Evolutionary conservation across 2,888 invertebrate species (phyloP).

Genomic region (Liodrosophila aerea): DNA sequence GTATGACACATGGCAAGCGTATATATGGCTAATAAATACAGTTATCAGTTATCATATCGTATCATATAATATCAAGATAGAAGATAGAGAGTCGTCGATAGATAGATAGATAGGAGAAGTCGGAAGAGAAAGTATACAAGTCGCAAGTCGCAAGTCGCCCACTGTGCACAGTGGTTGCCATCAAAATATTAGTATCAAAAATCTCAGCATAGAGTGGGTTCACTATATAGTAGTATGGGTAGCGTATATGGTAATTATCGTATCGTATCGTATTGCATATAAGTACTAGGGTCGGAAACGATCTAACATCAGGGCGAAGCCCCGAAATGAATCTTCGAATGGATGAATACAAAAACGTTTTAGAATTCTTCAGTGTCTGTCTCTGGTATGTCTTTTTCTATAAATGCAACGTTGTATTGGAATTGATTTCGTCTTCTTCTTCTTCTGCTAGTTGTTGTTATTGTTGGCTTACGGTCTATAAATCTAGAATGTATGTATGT

Average conservation of each 20-base stretch:
- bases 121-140: too few relatives aligned
- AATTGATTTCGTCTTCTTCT: constrained; percentile 22
- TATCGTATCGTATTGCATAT: constrained; percentile 27
- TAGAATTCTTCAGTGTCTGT: constrained; percentile 5
- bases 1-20: constrained; percentile 15
- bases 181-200: constrained; percentile 11
- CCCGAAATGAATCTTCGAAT: constrained; percentile 11
- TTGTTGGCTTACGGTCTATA: constrained; percentile 9
- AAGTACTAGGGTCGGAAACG: constrained; percentile 45
- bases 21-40: constrained; percentile 69
- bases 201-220: too few relatives aligned
- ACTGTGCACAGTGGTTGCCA: too few relatives aligned
- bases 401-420: constrained; percentile 44
- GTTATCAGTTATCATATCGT: constrained; percentile 25
- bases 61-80: too few relatives aligned
- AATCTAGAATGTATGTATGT: constrained; percentile 14
- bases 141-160: too few relatives aligned
- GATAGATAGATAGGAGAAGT: too few relatives aligned
- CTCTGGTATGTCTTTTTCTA: constrained; percentile 1
- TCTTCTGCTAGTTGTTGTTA: constrained; percentile 11
- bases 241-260: constrained; percentile 15
- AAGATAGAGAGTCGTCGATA: constrained; percentile 6
- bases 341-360: constrained; percentile 10
- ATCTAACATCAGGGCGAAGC: constrained; percentile 23
- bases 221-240: constrained; percentile 18